Percentiles rank a stretch among this genome's conserved stretches.
Conservation (phyloP, 2,113 vertebrate species). For the Mesoclemmys tuberculata region DNA sequence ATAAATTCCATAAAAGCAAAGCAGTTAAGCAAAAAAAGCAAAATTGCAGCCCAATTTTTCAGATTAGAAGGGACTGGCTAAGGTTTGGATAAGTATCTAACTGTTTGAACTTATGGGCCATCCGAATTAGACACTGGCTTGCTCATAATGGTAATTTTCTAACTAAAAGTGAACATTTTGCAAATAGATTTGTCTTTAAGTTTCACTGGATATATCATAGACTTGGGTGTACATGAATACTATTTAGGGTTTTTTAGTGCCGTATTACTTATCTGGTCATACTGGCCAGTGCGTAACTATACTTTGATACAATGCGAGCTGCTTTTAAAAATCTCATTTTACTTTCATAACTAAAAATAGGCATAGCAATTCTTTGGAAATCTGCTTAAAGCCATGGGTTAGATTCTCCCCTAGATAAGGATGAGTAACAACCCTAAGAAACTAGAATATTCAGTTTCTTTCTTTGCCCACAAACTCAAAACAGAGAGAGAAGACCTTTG, state of each 20-base stretch:
- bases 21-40: not conserved
- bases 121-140: not conserved
- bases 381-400: slow-evolving; percentile 49
- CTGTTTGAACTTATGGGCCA: not conserved
- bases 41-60: not conserved
- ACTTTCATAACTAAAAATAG: slow-evolving; percentile 57
- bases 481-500: slow-evolving; percentile 58
- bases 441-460: slow-evolving; percentile 49
- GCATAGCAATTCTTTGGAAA: slow-evolving; percentile 65
- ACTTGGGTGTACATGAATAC: not conserved
- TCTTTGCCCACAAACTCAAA: slow-evolving; percentile 59
- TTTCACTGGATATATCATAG: not conserved
- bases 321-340: slow-evolving; percentile 27
- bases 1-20: not conserved
- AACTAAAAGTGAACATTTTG: not conserved
- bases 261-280: not conserved
- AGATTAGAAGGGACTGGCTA: not conserved
- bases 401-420: slow-evolving; percentile 66
- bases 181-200: not conserved
- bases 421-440: slow-evolving; percentile 68
- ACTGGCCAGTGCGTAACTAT: not conserved
- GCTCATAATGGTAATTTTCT: not conserved
- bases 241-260: not conserved
- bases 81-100: not conserved
- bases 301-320: not conserved